phyloP scores from a whole-genome alignment of 2,113 vertebrate genomes.

The Orycteropus afer region DNA sequence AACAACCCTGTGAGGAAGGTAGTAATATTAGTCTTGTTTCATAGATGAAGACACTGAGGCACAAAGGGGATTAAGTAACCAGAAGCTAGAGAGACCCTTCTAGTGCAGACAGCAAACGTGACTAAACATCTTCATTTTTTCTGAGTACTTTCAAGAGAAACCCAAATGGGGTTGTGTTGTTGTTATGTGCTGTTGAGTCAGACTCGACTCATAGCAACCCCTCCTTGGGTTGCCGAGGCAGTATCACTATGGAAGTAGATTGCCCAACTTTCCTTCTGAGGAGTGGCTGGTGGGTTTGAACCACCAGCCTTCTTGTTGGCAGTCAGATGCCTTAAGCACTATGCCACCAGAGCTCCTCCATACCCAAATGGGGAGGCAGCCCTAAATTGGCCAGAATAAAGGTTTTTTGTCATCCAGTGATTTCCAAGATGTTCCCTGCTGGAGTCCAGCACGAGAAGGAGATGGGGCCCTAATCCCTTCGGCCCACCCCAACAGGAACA shows the following conservation, averaged over 20 bases:
- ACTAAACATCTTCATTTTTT: not conserved
- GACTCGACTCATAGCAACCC: too few relatives aligned
- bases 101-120: not conserved
- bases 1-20: not conserved
- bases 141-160: not conserved
- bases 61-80: not conserved
- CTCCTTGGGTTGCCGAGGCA: too few relatives aligned
- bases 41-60: not conserved
- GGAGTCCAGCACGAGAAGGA: not conserved
- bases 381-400: not conserved
- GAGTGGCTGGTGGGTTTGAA: too few relatives aligned
- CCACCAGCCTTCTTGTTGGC: too few relatives aligned
- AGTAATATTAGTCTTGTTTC: not conserved
- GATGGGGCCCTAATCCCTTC: not conserved
- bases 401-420: not conserved
- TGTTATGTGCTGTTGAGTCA: too few relatives aligned
- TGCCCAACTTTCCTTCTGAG: too few relatives aligned
- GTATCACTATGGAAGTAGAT: too few relatives aligned
- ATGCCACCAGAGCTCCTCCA: too few relatives aligned
- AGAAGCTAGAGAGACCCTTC: not conserved
- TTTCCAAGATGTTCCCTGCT: not conserved
- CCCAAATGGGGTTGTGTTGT: fast-evolving
- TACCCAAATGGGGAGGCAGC: not conserved
- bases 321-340: too few relatives aligned
- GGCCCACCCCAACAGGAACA: not conserved